Evolutionary conservation across 2,797 vertebrate genomes (phyloP), one percentile per base, ranked within the genome.

Genomic region (Sebastes trivittatus): DNA sequence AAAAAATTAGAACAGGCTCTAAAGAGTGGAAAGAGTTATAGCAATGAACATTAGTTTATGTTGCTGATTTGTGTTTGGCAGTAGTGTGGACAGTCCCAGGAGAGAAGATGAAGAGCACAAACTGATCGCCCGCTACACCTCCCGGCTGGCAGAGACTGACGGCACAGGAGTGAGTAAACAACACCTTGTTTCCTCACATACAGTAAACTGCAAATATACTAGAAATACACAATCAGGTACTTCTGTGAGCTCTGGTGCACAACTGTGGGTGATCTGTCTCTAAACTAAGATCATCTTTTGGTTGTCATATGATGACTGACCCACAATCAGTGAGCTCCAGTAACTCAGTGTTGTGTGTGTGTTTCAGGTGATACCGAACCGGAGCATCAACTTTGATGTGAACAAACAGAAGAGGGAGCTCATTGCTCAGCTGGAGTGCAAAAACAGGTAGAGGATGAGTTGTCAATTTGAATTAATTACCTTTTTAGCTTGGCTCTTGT

Each of bases 101-200:
- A 83, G 97, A 66, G 95, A 97, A 62, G 98, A 99, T 0, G 98
- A 99, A 89, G 98, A 99, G 79, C 98, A 99, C 91, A 92, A 96
- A 27, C 96, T 99, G n/a, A 99, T 99, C 6, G 97, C 98, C 64
- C 94, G 98, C 36, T 99, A 99, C 58, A 97, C 98, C 4, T 96
- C 97, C 9, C 94, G 97, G 1, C 94, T 99, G 87, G 97, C 98
- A 1, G 97, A 98, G 78, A 97, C 97, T 0, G 96, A 96, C 32
- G 93, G 92, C 42, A 13, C 91, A 30, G 79, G 94, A 46, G 98
- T 98, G 84, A 97, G 98, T 95, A 9, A 3, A 42, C 11, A 23
- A n/a, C 25, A 16, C 23, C 2, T 34, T n/a, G 11, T 59, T 72
- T 14, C 23, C 18, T 32, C 27, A 38, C 29, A 30, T 11, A 10